A percentile compares a stretch with the other conserved stretches of the same genome.
Conservation (phyloP, 92 coral and sea anemone genomes). For the Anthopleura xanthogrammica region DNA sequence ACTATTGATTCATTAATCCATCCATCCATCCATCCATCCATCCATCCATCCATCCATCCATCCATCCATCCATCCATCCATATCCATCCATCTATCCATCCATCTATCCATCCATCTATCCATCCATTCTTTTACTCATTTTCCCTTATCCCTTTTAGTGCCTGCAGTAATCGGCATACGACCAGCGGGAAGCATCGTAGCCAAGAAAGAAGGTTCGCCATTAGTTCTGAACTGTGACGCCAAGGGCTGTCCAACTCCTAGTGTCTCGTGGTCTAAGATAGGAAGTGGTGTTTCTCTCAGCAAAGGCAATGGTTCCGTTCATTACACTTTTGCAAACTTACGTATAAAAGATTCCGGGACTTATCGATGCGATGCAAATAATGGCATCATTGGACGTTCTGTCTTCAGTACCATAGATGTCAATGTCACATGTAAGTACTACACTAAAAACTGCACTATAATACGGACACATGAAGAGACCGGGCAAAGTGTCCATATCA, state of each 20-base stretch:
- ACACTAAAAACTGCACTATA: not conserved
- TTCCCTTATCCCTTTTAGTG: not conserved
- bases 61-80: too few species aligned
- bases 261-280: constrained; percentile 37
- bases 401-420: constrained; percentile 15
- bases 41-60: too few species aligned
- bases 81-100: too few species aligned
- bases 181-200: not conserved
- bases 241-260: constrained; percentile 43
- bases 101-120: too few species aligned
- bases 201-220: not conserved
- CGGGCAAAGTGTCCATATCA: too few species aligned
- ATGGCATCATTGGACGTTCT: constrained; percentile 41
- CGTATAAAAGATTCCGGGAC: constrained; percentile 19
- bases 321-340: not conserved
- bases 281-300: not conserved
- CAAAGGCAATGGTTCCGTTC: not conserved
- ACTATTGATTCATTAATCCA: too few species aligned
- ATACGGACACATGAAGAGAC: too few species aligned
- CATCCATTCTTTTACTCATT: not conserved
- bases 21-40: too few species aligned
- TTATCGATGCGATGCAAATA: constrained; percentile 42
- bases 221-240: constrained; percentile 28
- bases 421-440: constrained; percentile 38
- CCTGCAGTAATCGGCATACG: not conserved